Conservation (phyloP, 1,140 invertebrate species). For the Onthophagus taurus region DNA sequence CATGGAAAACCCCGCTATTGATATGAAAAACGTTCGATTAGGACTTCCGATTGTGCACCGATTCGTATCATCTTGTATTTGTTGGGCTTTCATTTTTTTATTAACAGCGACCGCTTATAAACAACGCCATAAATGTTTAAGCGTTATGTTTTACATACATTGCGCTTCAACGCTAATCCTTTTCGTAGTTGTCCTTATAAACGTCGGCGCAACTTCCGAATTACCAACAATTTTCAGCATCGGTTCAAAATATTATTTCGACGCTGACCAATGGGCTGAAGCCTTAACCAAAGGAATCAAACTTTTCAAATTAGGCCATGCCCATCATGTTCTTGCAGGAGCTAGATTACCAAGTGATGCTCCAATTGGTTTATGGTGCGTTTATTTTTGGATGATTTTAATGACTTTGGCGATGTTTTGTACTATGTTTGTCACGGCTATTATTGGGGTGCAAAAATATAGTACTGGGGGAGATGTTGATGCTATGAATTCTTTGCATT, state of each 20-base stretch:
- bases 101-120: no score
- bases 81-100: background rate
- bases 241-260: background rate
- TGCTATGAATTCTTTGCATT: background rate
- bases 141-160: no score
- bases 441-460: background rate
- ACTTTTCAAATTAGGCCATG: background rate
- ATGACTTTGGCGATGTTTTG: background rate
- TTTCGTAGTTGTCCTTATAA: no score
- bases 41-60: background rate
- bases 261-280: background rate
- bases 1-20: background rate
- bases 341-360: background rate
- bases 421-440: background rate
- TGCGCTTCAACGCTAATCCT: no score
- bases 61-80: background rate
- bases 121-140: no score
- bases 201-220: no score
- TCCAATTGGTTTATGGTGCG: slow-evolving; percentile 2
- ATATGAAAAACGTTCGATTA: background rate
- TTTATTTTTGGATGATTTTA: background rate
- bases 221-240: slow-evolving; percentile 1
- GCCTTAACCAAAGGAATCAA: background rate
- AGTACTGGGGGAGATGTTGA: background rate
- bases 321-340: slow-evolving; percentile 2